phyloP scores from a whole-genome alignment of 2,888 invertebrate species.

The Dasypogon diadema region DNA sequence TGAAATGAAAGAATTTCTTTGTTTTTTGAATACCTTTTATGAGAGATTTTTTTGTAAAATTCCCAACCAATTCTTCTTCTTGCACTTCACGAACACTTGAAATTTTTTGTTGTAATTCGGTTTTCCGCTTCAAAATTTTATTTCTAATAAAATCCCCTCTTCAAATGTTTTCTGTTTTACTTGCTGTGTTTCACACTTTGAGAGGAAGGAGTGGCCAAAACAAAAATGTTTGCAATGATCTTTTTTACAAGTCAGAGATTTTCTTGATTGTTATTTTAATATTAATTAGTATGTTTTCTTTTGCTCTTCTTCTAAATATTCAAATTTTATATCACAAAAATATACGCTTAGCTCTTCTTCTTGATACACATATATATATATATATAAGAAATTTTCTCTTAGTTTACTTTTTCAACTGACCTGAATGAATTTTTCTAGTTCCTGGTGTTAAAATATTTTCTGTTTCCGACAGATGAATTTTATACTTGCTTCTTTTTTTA shows the following conservation, averaged over 20 bases:
- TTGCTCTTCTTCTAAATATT: neutral
- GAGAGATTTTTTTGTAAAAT: conserved; percentile 10
- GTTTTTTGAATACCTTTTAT: conserved; percentile 16
- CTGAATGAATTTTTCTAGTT: conserved; percentile 24
- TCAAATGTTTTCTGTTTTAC: too few relatives aligned
- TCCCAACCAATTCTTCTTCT: conserved; percentile 5
- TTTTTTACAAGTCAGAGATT: too few relatives aligned
- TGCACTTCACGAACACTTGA: neutral
- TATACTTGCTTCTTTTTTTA: conserved; percentile 6
- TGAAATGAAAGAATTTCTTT: neutral
- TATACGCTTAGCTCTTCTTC: conserved; percentile 11
- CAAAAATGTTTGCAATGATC: too few relatives aligned
- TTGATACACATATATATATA: too few relatives aligned
- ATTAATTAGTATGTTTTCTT: neutral
- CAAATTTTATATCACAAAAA: conserved; percentile 30
- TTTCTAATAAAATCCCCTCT: too few relatives aligned
- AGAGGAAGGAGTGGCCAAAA: too few relatives aligned
- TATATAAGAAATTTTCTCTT: conserved; percentile 13
- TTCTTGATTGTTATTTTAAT: neutral
- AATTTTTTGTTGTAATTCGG: neutral
- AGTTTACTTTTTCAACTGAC: conserved; percentile 29
- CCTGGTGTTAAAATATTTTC: conserved; percentile 15
- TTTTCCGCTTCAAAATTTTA: neutral
- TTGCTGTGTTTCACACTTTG: too few relatives aligned
- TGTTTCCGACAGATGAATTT: conserved; percentile 2